Evolutionary conservation across 2,888 invertebrate species (phyloP).

Genomic region (Nematopogon swammerdamellus): DNA sequence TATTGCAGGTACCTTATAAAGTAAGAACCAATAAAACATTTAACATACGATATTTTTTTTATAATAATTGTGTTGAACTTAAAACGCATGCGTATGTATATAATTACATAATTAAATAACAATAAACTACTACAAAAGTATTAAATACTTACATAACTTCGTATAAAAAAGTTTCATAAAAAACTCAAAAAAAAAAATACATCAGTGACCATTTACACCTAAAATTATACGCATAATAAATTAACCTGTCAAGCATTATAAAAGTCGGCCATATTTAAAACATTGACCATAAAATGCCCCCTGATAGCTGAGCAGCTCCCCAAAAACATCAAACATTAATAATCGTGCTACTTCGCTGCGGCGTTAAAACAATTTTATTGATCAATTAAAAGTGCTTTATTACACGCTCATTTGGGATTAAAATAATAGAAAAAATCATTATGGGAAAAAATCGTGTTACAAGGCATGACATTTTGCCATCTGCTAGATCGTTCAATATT

Average conservation of each 20-base stretch:
- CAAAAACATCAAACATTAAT: neutral
- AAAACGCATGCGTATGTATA: no score
- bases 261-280: neutral
- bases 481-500: no score
- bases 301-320: neutral
- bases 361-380: neutral
- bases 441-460: neutral
- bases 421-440: neutral
- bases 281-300: neutral
- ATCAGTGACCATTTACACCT: neutral
- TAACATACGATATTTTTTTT: no score
- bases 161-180: no score
- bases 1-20: no score
- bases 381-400: neutral
- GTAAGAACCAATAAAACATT: no score
- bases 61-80: no score
- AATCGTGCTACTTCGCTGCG: neutral
- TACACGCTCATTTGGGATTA: neutral
- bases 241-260: neutral
- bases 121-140: no score
- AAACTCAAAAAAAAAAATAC: no score
- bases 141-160: no score
- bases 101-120: no score
- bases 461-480: neutral
- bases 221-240: neutral